Percentiles rank a stretch among this genome's conserved stretches.
These are phyloP conservation scores for Diplodus sargus DNA, from an alignment of 2,797 vertebrate species.

Conservation along the genomic window DNA sequence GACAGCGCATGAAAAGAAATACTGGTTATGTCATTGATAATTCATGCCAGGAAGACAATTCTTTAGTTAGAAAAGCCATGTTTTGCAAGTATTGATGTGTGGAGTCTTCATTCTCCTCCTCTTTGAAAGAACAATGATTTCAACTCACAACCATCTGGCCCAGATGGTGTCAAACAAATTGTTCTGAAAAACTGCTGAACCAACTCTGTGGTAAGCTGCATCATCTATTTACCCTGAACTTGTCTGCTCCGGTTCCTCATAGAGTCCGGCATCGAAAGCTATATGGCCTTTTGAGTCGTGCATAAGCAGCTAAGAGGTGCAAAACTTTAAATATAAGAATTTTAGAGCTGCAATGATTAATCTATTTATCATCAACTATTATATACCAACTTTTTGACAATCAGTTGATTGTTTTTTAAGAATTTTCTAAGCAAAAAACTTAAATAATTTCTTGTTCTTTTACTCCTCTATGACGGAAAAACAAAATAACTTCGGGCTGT, in stretches of 20 bases:
- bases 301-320: not conserved
- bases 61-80: not conserved
- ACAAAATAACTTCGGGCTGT: too few species aligned
- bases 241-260: conserved; percentile 18
- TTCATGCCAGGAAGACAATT: not conserved
- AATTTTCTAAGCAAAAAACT: too few species aligned
- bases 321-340: too few species aligned
- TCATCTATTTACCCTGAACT: conserved; percentile 36
- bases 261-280: conserved; percentile 25
- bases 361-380: too few species aligned
- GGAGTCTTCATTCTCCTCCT: not conserved
- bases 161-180: conserved; percentile 44
- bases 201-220: conserved; percentile 11
- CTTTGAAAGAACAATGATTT: conserved; percentile 20
- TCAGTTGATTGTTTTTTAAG: too few species aligned
- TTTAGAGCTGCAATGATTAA: too few species aligned
- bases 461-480: too few species aligned
- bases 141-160: conserved; percentile 38
- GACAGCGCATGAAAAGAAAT: too few species aligned
- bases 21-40: not conserved
- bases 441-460: too few species aligned
- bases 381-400: too few species aligned
- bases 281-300: not conserved
- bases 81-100: not conserved
- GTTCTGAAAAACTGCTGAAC: conserved; percentile 41